These are phyloP conservation scores for Ischnus inquisitorius DNA, from an alignment of 2,888 invertebrate species.

Conservation along the genomic window DNA sequence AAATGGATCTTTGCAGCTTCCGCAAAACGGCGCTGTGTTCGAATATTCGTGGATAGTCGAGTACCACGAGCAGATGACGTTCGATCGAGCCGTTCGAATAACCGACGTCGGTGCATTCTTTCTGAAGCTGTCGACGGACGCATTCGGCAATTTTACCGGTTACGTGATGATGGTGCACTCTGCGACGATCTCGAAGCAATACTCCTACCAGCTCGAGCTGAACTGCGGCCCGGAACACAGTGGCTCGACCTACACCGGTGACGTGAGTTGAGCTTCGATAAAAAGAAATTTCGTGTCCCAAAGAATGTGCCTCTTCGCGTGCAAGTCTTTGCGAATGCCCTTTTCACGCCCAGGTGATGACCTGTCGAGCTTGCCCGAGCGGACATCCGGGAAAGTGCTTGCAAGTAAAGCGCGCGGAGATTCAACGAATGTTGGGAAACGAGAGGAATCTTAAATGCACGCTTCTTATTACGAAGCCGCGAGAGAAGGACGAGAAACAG, in stretches of 20 bases:
- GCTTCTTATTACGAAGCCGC: constrained; percentile 8
- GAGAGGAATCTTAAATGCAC: neutral
- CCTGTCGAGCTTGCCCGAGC: neutral
- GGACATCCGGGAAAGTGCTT: neutral
- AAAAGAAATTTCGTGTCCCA: neutral
- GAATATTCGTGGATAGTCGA: constrained; percentile 11
- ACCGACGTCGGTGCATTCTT: constrained; percentile 32
- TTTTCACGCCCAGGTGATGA: constrained; percentile 12
- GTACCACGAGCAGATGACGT: neutral
- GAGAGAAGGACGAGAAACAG: neutral
- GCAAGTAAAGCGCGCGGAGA: neutral
- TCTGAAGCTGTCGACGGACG: constrained; percentile 24
- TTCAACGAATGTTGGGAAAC: neutral
- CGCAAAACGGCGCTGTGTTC: neutral
- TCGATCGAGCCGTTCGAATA: constrained; percentile 34
- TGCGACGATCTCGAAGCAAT: neutral
- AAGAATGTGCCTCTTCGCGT: neutral
- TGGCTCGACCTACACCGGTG: neutral
- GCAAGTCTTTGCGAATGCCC: neutral
- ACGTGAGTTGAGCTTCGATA: neutral
- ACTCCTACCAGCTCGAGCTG: constrained; percentile 20
- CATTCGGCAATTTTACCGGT: constrained; percentile 19
- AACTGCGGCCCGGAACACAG: neutral
- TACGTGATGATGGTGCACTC: constrained; percentile 26
- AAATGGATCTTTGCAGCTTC: constrained; percentile 8